These are phyloP conservation scores for Autographa pulchrina DNA, from an alignment of 2,888 invertebrate genomes.

Conservation along the genomic window DNA sequence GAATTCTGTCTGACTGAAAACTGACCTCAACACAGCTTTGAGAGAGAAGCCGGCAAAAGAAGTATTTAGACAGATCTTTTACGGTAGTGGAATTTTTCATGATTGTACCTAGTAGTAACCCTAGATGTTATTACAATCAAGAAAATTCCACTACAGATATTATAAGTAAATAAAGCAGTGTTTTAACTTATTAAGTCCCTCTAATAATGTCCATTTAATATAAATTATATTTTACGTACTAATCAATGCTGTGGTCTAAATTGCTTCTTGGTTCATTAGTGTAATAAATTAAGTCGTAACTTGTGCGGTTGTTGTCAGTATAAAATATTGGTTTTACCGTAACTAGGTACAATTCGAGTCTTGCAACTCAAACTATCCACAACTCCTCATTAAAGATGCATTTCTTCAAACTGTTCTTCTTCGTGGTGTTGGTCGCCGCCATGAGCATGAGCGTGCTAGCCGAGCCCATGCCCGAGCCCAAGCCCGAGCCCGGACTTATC, in stretches of 20 bases:
- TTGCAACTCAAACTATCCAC: background rate
- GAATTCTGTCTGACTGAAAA: too few species aligned
- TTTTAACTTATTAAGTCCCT: too few species aligned
- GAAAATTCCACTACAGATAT: too few species aligned
- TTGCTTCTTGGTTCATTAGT: background rate
- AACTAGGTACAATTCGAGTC: background rate
- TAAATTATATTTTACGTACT: too few species aligned
- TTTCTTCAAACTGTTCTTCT: conserved; percentile 5
- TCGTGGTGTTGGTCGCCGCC: background rate
- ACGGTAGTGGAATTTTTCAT: too few species aligned
- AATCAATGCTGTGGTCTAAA: background rate
- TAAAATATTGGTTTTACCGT: background rate
- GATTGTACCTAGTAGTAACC: too few species aligned
- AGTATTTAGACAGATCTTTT: too few species aligned
- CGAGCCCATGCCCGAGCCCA: background rate
- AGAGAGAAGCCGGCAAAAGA: too few species aligned
- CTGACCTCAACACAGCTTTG: too few species aligned
- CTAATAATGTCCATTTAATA: too few species aligned
- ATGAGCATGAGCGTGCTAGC: background rate
- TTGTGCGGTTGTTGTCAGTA: conserved; percentile 2
- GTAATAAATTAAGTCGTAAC: conserved; percentile 11
- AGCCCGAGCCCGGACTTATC: background rate
- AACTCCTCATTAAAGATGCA: conserved; percentile 1
- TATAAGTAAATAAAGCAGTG: too few species aligned
- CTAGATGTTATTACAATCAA: too few species aligned